These are phyloP conservation scores for Antheraea pernyi DNA, from an alignment of 1,140 invertebrate species.

Conservation along the genomic window DNA sequence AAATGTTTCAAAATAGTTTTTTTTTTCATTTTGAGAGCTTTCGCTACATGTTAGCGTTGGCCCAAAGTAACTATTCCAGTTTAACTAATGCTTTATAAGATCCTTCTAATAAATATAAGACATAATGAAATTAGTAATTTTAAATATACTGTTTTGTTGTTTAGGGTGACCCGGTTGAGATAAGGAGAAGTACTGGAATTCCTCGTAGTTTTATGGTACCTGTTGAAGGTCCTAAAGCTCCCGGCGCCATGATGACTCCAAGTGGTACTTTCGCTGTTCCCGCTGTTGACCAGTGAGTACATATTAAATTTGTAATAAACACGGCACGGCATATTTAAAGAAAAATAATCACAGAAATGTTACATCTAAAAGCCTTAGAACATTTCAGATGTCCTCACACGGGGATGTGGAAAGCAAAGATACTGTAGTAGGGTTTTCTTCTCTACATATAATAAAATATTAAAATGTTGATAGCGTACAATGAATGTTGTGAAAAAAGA, in stretches of 20 bases:
- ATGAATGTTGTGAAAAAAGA: no score
- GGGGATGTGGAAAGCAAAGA: no score
- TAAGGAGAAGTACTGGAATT: slow-evolving; percentile 98
- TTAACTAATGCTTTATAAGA: background rate
- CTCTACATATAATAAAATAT: no score
- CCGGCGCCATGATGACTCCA: slow-evolving; percentile 96
- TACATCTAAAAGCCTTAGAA: no score
- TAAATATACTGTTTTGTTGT: slow-evolving; percentile 15
- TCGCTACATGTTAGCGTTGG: no score
- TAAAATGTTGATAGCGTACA: no score
- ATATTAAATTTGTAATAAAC: slow-evolving; percentile 5
- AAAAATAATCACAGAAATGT: background rate
- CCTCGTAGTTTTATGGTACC: slow-evolving; percentile 97
- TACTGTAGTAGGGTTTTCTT: no score
- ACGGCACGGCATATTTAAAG: background rate
- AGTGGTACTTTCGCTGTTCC: slow-evolving; percentile 95
- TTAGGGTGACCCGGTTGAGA: slow-evolving; percentile 84
- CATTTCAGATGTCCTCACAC: no score
- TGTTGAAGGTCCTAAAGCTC: slow-evolving; percentile 92
- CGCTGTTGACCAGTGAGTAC: slow-evolving; percentile 92
- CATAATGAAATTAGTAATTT: background rate
- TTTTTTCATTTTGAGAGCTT: no score
- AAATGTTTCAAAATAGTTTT: no score
- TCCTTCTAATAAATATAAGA: no score
- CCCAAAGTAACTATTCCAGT: no score